Percentiles rank a stretch among this genome's conserved stretches.
Evolutionary conservation across 1,140 invertebrate species (phyloP).

Genomic region (Goniozus legneri): DNA sequence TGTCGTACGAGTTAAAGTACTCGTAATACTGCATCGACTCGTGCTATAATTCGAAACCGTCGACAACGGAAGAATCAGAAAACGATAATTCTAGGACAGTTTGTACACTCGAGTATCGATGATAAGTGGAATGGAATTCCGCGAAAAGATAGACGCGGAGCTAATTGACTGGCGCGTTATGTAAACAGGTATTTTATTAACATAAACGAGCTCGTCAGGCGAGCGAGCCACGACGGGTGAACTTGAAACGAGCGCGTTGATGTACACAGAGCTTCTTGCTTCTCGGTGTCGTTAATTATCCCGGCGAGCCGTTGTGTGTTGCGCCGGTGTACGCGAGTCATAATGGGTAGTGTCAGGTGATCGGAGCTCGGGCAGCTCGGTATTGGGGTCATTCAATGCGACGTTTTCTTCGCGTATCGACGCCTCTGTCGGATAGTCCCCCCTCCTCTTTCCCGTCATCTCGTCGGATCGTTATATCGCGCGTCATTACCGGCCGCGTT

Average conservation of each 20-base stretch:
- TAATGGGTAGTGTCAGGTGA: conserved; percentile 33
- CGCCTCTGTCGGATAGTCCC: conserved; percentile 18
- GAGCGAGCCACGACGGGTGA: background rate
- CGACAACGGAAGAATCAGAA: no score
- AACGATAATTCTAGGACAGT: no score
- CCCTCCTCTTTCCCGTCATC: no score
- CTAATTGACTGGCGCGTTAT: background rate
- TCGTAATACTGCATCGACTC: no score
- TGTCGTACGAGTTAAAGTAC: no score
- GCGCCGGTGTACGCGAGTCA: conserved; percentile 18
- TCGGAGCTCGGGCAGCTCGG: conserved; percentile 23
- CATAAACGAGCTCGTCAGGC: conserved; percentile 8
- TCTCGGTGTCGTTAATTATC: conserved; percentile 32
- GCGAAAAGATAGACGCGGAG: conserved; percentile 7
- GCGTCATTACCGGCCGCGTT: conserved; percentile 12
- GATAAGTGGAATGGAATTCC: conserved; percentile 3
- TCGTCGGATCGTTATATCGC: no score
- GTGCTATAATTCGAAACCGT: no score
- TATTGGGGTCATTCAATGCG: conserved; percentile 17
- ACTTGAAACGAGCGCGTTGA: conserved; percentile 6
- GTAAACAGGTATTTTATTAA: no score
- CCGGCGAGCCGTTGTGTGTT: conserved; percentile 13
- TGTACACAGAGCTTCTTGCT: background rate
- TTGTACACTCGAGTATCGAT: conserved; percentile 12
- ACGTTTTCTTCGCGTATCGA: conserved; percentile 18